Base-by-base conservation (phyloP, 2,888 invertebrate species). In the Lathronympha strigana region DNA sequence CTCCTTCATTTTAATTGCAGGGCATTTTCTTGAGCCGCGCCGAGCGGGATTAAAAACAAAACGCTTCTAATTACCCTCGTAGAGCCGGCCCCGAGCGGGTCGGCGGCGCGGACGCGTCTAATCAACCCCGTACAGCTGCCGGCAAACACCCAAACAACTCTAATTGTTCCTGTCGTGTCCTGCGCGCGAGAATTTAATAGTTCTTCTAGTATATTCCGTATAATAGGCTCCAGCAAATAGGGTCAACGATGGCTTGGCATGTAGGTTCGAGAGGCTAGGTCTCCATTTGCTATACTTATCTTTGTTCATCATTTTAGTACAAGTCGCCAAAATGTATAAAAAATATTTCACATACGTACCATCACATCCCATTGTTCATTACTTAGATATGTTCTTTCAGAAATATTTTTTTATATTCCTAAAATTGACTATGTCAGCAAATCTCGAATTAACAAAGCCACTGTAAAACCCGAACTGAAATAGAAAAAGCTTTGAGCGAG, bases 401-500 rank as follows among this genome's bases (percentile, higher is more conserved):
- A n/a, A n/a, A n/a, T n/a, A n/a, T n/a, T 13, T 23, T 23, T 8
- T 23, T 23, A 8, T 13, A n/a, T 21, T 47, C 8, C 13, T 6
- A 47, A 23, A 47, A 23, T n/a, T 5, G 13, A n/a, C 33, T 31
- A 21, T 31, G 31, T 38, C 4, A 21, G 9, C n/a, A 25, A 53
- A 33, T 21, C 2, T 51, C 21, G n/a, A 57, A 43, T 58, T 66
- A 66, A 66, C 61, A 66, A 66, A 61, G 45, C 47, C 61, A 66
- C 33, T 61, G 9, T 64, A 15, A 51, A 45, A 61, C 19, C 57
- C 28, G 33, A 63, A 63, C 63, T 33, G 51, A 54, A 66, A 66
- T 61, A 60, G 49, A 66, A 66, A 47, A 54, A 66, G 66, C 60
- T 66, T 66, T 66, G 66, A 66, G 17, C 31, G 17, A 66, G 66